Conservation (phyloP, 2,797 vertebrate genomes). For the Diglossa cyanea region DNA sequence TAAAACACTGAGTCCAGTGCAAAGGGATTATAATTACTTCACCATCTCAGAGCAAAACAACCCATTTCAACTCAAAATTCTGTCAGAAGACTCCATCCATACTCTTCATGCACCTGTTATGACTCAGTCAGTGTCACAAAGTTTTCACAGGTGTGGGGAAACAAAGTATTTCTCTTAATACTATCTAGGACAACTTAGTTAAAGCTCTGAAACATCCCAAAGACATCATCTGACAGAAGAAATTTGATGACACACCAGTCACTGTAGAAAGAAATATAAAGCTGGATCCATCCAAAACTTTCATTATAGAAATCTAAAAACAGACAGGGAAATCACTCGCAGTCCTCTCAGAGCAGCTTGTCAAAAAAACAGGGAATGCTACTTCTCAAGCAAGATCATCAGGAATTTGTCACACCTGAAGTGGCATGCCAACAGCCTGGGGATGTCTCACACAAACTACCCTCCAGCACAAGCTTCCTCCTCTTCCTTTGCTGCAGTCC, state of each 20-base stretch:
- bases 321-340: background rate
- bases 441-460: background rate
- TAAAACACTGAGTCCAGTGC: background rate
- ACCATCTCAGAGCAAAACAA: background rate
- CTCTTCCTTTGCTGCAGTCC: background rate
- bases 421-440: accelerated
- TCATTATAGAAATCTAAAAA: background rate
- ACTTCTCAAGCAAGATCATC: background rate
- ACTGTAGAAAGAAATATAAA: background rate
- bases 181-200: background rate
- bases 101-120: background rate
- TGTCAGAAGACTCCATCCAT: background rate
- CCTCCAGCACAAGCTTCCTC: background rate
- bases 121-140: background rate
- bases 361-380: background rate
- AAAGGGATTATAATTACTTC: background rate
- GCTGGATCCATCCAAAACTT: background rate
- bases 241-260: background rate
- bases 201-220: background rate
- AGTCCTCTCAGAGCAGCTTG: background rate
- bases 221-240: background rate
- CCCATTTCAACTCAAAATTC: background rate
- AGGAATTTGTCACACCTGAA: background rate
- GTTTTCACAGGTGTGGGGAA: background rate
- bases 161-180: background rate